Percentiles rank a stretch among this genome's conserved stretches.
Evolutionary conservation across 2,113 vertebrate species (phyloP).

Genomic region (Labrus mixtus): DNA sequence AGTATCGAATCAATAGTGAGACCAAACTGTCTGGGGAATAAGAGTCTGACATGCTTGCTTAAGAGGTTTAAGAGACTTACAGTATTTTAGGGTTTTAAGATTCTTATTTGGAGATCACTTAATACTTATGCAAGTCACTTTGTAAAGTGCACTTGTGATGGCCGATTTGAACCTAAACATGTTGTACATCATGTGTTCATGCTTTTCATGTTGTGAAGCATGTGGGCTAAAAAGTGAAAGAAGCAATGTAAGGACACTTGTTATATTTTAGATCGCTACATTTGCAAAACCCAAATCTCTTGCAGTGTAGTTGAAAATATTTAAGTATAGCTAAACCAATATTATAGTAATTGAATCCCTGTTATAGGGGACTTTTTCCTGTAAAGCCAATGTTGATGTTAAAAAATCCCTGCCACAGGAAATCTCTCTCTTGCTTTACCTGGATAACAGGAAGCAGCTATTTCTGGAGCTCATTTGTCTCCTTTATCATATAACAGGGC

Average conservation of each 20-base stretch:
- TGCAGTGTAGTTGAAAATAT: not conserved
- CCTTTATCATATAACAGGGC: conserved; percentile 12
- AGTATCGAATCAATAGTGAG: not conserved
- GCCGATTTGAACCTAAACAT: too few relatives aligned
- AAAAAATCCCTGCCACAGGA: not conserved
- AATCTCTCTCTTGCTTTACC: conserved; percentile 27
- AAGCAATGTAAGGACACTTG: too few relatives aligned
- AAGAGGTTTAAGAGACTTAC: too few relatives aligned
- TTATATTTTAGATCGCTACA: not conserved
- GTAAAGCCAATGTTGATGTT: not conserved
- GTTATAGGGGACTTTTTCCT: not conserved
- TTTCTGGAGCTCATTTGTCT: conserved; percentile 53
- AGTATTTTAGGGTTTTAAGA: too few relatives aligned
- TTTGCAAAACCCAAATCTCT: not conserved
- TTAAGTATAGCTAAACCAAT: too few relatives aligned
- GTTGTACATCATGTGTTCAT: not conserved
- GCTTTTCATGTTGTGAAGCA: too few relatives aligned
- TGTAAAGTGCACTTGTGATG: too few relatives aligned
- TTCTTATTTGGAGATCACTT: too few relatives aligned
- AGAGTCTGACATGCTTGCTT: not conserved
- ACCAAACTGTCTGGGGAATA: not conserved
- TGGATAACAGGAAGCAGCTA: conserved; percentile 53
- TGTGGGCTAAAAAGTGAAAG: too few relatives aligned
- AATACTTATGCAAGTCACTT: too few relatives aligned
- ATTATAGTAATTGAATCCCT: not conserved